Base-by-base conservation (phyloP, 1,140 invertebrate genomes). In the Drosophila azteca region DNA sequence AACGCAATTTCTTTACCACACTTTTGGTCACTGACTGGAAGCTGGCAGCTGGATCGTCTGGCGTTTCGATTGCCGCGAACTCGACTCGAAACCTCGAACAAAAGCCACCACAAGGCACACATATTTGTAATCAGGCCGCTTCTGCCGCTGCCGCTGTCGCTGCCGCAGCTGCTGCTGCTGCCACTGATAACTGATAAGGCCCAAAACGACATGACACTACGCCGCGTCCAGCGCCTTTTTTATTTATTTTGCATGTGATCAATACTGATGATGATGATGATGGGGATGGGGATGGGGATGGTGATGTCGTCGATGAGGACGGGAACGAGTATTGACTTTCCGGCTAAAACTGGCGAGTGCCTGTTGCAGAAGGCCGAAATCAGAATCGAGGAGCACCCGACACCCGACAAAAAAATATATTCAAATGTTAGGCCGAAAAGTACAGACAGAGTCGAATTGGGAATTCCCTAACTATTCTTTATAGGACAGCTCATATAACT, bases 31-130 rank as follows among this genome's bases (percentile, higher is more conserved):
- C 83, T 82, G 69, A 72, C 59, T 70, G 70, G 50, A 58, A 44
- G 62, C 61, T 70, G 70, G 50, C 49, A 44, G 62, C 61, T 60
- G 62, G 53, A 58, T 61, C 65, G 35, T 69, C 66, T 75, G 66
- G 63, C 63, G 60, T 66, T 65, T 46, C 43, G 52, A 57, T 39
- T 69, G 63, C 74, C 50, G 64, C 74, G 60, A 72, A 76, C 82
- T 89, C 84, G 68, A 83, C 79, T 83, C 50, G 83, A 88, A 88
- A 64, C 83, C 83, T 87, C 83, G 83, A 87, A 88, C 83, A 88
- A 88, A 88, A 88, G 72, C 64, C 75, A 65, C 15, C 1, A 7
- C 17, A 62, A 52, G 9, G 50, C 31, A 39, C 53, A 45, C 61
- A 60, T 24, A 45, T 52, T 67, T 60, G 57, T 85, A 88, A 88